Evolutionary conservation across 2,113 vertebrate genomes (phyloP), one percentile per base, ranked within the genome.

Genomic region (Eolophus roseicapilla): DNA sequence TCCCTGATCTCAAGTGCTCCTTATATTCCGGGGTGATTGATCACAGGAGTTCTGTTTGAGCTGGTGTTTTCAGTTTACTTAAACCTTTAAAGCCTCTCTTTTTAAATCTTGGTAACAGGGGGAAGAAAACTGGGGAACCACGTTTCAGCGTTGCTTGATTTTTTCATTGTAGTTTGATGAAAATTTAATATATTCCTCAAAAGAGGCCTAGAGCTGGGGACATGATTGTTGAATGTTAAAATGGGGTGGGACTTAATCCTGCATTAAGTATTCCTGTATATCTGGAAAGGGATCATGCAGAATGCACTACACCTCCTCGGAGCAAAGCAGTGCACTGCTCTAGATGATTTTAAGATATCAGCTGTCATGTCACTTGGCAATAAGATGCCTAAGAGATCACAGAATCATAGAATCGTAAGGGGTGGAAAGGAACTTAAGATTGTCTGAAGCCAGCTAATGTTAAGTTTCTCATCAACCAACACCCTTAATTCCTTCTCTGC

Each of bases 1-100:
- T 90, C 93, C 80, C 68, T 73, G 82, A 77, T 94, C 31, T 97
- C 81, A 81, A 94, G 79, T 91, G 86, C 82, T 90, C 62, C 31
- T 88, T 90, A 7, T 84, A 85, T 71, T 71, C 43, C 11, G 1
- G 59, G 53, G 68, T 82, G 59, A 23, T 44, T 94, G 86, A 55
- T 84, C 39, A 53, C n/a, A 49, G 43, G 49, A 90, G 19, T 86
- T 90, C 28, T 79, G 69, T 5, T 41, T 89, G 65, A 86, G 24
- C 39, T 3, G 1, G 9, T 82, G n/a, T n/a, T 44, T 88, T 93
- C 37, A 35, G 33, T 88, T 88, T 77, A 74, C 50, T 63, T 49
- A 29, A 11, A 44, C 13, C 33, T 86, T 74, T 74, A 83, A 95
- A 57, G 55, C 16, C 35, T 79, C 57, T 84, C 16, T 64, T 81